Percentiles rank a stretch among this genome's conserved stretches.
Conservation (phyloP, 2,797 vertebrate genomes). For the Adelosebastes latens region DNA sequence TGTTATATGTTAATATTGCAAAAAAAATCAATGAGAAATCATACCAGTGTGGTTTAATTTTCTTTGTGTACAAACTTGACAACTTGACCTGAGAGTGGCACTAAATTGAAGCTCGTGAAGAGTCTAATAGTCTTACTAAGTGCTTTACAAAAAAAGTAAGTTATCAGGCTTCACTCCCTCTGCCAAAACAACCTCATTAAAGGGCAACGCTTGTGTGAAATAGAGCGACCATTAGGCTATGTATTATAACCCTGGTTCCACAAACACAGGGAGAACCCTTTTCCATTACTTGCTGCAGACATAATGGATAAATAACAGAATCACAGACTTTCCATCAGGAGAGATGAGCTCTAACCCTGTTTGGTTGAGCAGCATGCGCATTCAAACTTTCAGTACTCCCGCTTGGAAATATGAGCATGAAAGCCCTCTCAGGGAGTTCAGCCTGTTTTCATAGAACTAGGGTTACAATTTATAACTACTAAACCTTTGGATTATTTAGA, state of each 20-base stretch:
- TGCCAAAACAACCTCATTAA: slow-evolving; percentile 47
- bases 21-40: background rate
- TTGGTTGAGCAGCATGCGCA: background rate
- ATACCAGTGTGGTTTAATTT: background rate
- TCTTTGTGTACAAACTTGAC: background rate
- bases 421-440: background rate
- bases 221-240: slow-evolving; percentile 19
- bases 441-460: background rate
- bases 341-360: background rate
- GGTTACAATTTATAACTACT: background rate
- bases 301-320: slow-evolving; percentile 20
- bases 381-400: background rate
- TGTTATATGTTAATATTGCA: background rate
- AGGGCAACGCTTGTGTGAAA: slow-evolving; percentile 35
- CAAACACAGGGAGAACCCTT: slow-evolving; percentile 2
- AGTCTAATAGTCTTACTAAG: slow-evolving; percentile 35
- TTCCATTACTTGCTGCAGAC: slow-evolving; percentile 22
- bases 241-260: slow-evolving; percentile 16
- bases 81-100: slow-evolving; percentile 8
- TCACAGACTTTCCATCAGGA: background rate
- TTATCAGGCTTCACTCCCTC: slow-evolving; percentile 27
- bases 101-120: slow-evolving; percentile 34
- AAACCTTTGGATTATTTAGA: background rate
- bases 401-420: background rate
- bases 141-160: slow-evolving; percentile 25